Conservation (phyloP, 2,113 vertebrate species). For the Siniperca chuatsi region DNA sequence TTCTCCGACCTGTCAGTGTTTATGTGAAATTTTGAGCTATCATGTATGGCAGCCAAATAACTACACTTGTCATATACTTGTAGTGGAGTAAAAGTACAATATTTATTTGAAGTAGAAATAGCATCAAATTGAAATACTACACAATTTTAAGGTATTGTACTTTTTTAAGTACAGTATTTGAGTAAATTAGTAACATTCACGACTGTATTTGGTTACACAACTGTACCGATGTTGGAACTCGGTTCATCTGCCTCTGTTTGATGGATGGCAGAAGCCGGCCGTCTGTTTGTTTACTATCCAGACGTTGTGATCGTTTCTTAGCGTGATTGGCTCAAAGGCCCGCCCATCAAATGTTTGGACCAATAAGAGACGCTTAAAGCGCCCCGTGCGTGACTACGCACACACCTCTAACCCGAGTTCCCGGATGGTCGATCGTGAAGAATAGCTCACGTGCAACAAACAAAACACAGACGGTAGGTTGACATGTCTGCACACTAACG, state of each 20-base stretch:
- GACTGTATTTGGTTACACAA: constrained; percentile 21
- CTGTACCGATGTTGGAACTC: constrained; percentile 18
- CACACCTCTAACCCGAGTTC: not conserved
- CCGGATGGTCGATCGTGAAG: constrained; percentile 67
- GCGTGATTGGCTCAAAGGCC: constrained; percentile 38
- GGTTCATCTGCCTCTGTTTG: not conserved
- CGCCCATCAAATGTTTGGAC: not conserved
- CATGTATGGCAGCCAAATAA: not conserved
- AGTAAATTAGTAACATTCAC: not conserved
- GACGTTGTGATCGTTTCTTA: not conserved
- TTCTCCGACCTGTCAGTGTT: too few species aligned
- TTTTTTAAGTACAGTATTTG: not conserved
- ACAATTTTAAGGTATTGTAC: not conserved
- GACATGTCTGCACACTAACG: constrained; percentile 36
- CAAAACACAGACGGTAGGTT: constrained; percentile 54
- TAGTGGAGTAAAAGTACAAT: not conserved
- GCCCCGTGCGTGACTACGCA: rapidly evolving
- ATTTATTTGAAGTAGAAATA: not conserved
- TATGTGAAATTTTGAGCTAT: too few species aligned
- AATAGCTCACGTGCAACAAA: constrained; percentile 62
- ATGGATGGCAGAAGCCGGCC: not conserved
- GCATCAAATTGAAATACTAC: not conserved
- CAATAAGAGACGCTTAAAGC: constrained; percentile 45
- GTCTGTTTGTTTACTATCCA: constrained; percentile 74
- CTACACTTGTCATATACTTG: not conserved